A percentile compares a stretch with the other conserved stretches of the same genome.
Conservation (phyloP, 2,888 invertebrate species). For the Siphonodentalium dalli region DNA sequence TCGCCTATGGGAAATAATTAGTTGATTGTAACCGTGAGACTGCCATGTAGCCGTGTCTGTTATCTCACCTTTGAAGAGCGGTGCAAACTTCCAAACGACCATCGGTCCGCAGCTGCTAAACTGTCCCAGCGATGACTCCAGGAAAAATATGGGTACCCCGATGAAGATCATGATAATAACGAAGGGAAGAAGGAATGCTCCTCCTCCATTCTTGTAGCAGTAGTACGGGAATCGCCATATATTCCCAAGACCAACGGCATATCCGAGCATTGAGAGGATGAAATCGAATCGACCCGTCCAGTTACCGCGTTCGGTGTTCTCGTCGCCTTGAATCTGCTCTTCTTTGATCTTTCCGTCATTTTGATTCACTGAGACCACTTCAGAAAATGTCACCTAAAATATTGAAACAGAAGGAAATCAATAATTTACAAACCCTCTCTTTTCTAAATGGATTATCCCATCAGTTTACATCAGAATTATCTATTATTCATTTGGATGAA, state of each 20-base stretch:
- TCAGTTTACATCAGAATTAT: no score
- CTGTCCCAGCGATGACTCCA: constrained; percentile 63
- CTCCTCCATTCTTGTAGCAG: constrained; percentile 60
- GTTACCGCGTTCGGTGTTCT: constrained; percentile 67
- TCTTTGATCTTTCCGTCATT: no score
- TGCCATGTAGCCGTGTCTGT: no score
- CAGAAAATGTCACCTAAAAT: no score
- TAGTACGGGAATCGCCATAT: constrained; percentile 74
- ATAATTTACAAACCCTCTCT: no score
- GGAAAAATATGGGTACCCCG: constrained; percentile 62
- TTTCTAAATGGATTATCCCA: no score
- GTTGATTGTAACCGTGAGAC: no score
- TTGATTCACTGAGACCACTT: no score
- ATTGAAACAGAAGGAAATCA: no score
- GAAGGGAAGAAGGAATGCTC: constrained; percentile 64
- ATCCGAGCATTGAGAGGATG: constrained; percentile 57
- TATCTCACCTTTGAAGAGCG: constrained; percentile 65
- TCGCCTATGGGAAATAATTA: no score
- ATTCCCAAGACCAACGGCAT: constrained; percentile 60
- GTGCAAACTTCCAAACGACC: constrained; percentile 64
- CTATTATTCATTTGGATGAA: no score
- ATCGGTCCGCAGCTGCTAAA: constrained; percentile 62
- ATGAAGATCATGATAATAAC: constrained; percentile 60
- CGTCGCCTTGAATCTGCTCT: constrained; percentile 56
- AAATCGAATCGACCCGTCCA: constrained; percentile 70